Conservation (phyloP, 2,113 vertebrate species). For the Amazona vittata region DNA sequence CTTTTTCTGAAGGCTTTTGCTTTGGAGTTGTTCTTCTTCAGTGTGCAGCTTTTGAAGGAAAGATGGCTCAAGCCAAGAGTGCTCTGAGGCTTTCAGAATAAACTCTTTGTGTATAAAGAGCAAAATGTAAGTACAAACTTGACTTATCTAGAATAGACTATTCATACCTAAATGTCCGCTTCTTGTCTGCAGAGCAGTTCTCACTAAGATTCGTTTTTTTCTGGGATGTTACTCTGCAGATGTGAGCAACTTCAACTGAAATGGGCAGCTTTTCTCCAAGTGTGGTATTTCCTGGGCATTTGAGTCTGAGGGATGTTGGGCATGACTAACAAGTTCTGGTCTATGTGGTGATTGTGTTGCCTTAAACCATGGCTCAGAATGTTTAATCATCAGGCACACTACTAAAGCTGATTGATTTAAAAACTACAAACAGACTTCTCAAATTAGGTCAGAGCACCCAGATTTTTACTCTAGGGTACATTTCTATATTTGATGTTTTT, state of each 20-base stretch:
- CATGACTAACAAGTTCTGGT: conserved; percentile 44
- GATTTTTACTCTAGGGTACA: not conserved
- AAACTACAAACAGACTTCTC: not conserved
- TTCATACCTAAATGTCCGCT: conserved; percentile 45
- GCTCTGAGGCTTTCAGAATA: conserved; percentile 60
- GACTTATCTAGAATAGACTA: conserved; percentile 49
- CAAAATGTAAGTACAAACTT: conserved; percentile 55
- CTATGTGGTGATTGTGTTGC: conserved; percentile 50
- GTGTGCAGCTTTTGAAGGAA: conserved; percentile 55
- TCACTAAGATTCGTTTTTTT: conserved; percentile 49
- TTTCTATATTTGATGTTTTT: not conserved
- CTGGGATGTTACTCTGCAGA: conserved; percentile 27
- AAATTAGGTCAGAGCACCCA: conserved; percentile 42
- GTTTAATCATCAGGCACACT: not conserved
- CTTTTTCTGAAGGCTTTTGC: conserved; percentile 38
- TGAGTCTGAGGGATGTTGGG: conserved; percentile 2
- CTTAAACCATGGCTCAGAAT: conserved; percentile 42
- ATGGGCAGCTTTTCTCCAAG: conserved; percentile 41
- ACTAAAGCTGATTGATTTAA: conserved; percentile 24
- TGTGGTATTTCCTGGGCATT: conserved; percentile 51
- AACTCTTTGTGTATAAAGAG: conserved; percentile 55
- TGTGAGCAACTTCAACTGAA: conserved; percentile 56
- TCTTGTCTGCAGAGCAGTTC: conserved; percentile 37
- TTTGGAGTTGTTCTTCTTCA: conserved; percentile 42
- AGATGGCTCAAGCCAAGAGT: conserved; percentile 48